Conservation (phyloP, 2,888 invertebrate species). For the Leptinotarsa peninsularis region DNA sequence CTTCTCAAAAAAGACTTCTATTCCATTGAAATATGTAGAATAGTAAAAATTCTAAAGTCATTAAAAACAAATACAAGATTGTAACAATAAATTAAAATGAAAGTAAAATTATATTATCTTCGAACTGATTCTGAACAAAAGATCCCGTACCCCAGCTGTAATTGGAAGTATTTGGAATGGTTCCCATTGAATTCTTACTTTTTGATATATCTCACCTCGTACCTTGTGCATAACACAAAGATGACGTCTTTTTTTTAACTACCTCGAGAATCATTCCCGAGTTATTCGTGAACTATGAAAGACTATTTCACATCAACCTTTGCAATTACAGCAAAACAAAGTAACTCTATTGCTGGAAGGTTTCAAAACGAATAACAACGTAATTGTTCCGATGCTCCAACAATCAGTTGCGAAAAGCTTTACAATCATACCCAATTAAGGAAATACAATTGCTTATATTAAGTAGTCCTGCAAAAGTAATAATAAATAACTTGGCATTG, state of each 20-base stretch:
- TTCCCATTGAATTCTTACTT: neutral
- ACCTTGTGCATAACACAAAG: neutral
- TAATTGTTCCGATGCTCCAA: slow-evolving; percentile 1
- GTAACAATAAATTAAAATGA: no score
- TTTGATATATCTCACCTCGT: neutral
- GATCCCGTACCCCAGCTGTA: no score
- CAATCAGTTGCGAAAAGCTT: slow-evolving; percentile 8
- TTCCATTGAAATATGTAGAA: no score
- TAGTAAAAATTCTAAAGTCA: no score
- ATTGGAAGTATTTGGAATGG: no score
- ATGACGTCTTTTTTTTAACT: slow-evolving; percentile 1
- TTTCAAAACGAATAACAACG: slow-evolving; percentile 3
- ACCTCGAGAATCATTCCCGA: neutral
- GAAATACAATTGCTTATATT: neutral
- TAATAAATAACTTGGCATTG: neutral
- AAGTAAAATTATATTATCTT: no score
- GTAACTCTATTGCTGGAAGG: neutral
- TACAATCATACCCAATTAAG: neutral
- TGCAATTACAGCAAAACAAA: slow-evolving; percentile 1
- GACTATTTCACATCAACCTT: neutral
- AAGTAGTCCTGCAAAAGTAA: neutral
- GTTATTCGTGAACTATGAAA: neutral
- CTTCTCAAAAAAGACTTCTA: no score
- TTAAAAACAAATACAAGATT: no score
- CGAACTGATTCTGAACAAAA: no score